Conservation (phyloP, 2,113 vertebrate species). For the Xenus cinereus region DNA sequence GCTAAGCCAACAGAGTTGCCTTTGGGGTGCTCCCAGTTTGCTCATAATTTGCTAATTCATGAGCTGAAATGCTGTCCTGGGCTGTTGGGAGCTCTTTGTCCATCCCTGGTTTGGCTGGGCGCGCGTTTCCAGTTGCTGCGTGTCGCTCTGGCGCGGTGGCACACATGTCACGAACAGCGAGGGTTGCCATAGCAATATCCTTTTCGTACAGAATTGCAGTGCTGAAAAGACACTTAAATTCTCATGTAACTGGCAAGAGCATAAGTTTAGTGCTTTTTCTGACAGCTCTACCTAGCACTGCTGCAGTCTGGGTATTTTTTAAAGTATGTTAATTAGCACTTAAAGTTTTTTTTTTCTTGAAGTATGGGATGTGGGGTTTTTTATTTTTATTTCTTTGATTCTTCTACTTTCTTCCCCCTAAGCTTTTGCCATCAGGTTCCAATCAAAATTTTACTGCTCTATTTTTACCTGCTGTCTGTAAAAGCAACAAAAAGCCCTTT, state of each 20-base stretch:
- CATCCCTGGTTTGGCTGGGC: background rate
- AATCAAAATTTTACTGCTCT: slow-evolving; percentile 53
- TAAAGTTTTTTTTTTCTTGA: background rate
- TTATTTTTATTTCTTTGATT: slow-evolving; percentile 59
- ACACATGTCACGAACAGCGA: slow-evolving; percentile 45
- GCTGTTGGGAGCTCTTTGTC: background rate
- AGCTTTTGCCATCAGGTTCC: slow-evolving; percentile 49
- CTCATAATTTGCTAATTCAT: background rate
- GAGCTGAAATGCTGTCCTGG: background rate
- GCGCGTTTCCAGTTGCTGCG: background rate
- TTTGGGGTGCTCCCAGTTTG: background rate
- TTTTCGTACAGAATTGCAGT: background rate
- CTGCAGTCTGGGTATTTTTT: slow-evolving; percentile 61
- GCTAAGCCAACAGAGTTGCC: background rate
- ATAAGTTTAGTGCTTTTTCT: slow-evolving; percentile 63
- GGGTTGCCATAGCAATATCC: slow-evolving; percentile 60
- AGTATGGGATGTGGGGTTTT: slow-evolving; percentile 33
- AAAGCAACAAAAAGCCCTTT: slow-evolving; percentile 38
- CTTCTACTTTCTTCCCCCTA: slow-evolving; percentile 37
- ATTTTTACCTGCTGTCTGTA: slow-evolving; percentile 58
- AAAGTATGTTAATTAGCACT: slow-evolving; percentile 65
- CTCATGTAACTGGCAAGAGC: slow-evolving; percentile 48
- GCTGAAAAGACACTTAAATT: slow-evolving; percentile 57
- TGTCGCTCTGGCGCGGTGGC: slow-evolving; percentile 26
- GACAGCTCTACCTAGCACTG: slow-evolving; percentile 55